A percentile compares a stretch with the other conserved stretches of the same genome.
phyloP scores from a whole-genome alignment of 2,888 invertebrate species.

The Sycophila texana region DNA sequence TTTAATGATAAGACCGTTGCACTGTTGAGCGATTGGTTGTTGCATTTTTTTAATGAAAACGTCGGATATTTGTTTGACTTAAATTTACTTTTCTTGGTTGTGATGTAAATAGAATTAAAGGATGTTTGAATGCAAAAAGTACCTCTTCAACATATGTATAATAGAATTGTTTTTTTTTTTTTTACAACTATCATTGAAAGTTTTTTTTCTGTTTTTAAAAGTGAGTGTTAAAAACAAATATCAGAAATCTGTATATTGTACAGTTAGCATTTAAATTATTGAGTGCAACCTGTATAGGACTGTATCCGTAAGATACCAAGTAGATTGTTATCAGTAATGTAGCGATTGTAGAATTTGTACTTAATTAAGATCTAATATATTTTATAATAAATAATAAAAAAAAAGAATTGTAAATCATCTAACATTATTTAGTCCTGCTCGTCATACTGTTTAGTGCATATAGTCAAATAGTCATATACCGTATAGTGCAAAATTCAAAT shows the following conservation, averaged over 20 bases:
- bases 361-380: constrained; percentile 73
- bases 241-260: constrained; percentile 35
- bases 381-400: constrained; percentile 70
- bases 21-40: not conserved
- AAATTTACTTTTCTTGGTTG: constrained; percentile 67
- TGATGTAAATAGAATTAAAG: constrained; percentile 64
- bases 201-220: constrained; percentile 29
- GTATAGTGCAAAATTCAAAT: not conserved
- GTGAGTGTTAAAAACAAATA: constrained; percentile 20
- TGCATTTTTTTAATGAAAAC: constrained; percentile 29
- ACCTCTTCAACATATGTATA: constrained; percentile 35
- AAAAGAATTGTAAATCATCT: constrained; percentile 33
- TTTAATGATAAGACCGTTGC: constrained; percentile 22
- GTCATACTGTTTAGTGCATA: too few relatives aligned
- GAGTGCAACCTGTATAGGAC: constrained; percentile 33
- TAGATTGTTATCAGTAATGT: constrained; percentile 58
- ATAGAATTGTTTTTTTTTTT: constrained; percentile 43
- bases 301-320: constrained; percentile 38
- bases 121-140: constrained; percentile 39
- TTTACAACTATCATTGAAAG: constrained; percentile 10
- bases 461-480: too few relatives aligned
- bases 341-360: constrained; percentile 71
- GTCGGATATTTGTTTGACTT: constrained; percentile 56
- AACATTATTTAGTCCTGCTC: constrained; percentile 1
- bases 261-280: constrained; percentile 26